phyloP scores from a whole-genome alignment of 2,113 vertebrate genomes.

The Petrocephalus microphthalmus region DNA sequence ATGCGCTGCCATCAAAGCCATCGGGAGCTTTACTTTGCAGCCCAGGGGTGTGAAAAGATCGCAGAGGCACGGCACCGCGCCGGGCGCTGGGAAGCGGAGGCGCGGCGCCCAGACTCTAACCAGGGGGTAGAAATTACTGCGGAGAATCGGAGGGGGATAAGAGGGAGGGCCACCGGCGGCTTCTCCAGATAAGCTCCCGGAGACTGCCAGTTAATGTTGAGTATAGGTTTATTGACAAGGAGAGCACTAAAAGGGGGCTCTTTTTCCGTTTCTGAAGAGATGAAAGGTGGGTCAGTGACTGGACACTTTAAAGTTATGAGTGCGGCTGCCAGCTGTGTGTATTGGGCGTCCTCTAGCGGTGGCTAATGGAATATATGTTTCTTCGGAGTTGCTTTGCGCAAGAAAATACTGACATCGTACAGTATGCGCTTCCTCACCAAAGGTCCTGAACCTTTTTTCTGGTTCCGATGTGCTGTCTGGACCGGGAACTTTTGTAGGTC shows the following conservation, averaged over 20 bases:
- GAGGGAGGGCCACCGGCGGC: background rate
- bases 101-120: background rate
- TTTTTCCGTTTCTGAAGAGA: background rate
- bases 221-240: conserved; percentile 13
- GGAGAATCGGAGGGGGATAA: background rate
- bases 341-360: background rate
- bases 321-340: background rate
- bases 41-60: background rate
- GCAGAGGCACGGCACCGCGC: background rate
- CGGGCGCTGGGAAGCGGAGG: background rate
- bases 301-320: background rate
- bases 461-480: background rate
- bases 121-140: background rate
- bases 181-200: background rate
- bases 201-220: conserved; percentile 8
- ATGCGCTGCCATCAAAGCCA: background rate
- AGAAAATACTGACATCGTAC: background rate
- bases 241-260: background rate
- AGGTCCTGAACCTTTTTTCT: background rate
- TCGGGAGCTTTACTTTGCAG: background rate
- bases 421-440: background rate
- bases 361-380: background rate
- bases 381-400: background rate
- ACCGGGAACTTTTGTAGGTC: background rate
- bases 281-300: background rate